Evolutionary conservation across 1,140 invertebrate species (phyloP), one percentile per base, ranked within the genome.

Genomic region (Lepeophtheirus salmonis): DNA sequence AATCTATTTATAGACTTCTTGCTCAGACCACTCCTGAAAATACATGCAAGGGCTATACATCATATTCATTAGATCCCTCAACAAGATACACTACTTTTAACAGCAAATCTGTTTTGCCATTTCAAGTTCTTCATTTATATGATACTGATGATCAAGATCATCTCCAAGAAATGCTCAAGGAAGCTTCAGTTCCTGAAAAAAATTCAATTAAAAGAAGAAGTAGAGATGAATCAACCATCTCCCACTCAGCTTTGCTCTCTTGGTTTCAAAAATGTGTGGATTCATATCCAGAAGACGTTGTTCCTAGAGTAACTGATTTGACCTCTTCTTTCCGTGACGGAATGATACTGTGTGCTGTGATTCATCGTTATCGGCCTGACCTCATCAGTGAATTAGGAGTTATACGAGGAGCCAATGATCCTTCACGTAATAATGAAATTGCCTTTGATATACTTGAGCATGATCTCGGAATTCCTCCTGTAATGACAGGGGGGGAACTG

Each of bases 21-120:
- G 86, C 83, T 57, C 94, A 98, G 78, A 97, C 92, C 0, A 97
- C 89, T 0, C 89, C 91, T 0, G 89, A 96, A 70, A 97, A 96
- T 69, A 74, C 97, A 17, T 84, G 84, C 66, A 84, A 89, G 67
- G 88, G 94, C 72, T 83, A 83, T 65, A 79, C 79, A 56, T 77
- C 82, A 3, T 96, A 94, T 70, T 89, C 87, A 0, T 72, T 96
- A 2, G 89, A 96, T 71, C 92, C 92, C 2, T 79, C 81, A 41
- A 89, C 21, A 57, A 72, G 75, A 60, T 77, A 77, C 66, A 73
- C 76, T 1, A 78, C 77, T 65, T 64, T 78, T 56, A 78, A 77
- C 65, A 41, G 76, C 12, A 71, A 74, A 48, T 73, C 72, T 58
- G 76, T 83, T 4, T 73, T 79, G 25, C 78, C 83, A 0, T 75